These are phyloP conservation scores for Andrena dorsata DNA, from an alignment of 2,888 invertebrate genomes.

Conservation along the genomic window DNA sequence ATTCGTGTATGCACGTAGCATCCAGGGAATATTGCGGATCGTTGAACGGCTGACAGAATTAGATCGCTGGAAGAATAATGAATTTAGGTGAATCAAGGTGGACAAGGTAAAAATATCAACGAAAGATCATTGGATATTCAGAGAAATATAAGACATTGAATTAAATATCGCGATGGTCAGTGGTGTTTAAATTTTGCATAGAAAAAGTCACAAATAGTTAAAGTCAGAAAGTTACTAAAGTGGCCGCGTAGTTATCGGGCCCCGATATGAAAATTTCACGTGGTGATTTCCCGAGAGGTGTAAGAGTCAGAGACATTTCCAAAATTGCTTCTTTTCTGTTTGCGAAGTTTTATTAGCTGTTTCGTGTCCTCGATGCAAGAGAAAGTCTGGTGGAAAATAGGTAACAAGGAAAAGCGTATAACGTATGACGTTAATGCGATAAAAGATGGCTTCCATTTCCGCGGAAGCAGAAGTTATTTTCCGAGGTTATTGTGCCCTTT, in stretches of 20 bases:
- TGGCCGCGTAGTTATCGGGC: no score
- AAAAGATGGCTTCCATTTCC: constrained; percentile 26
- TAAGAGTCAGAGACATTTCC: neutral
- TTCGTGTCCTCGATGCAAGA: neutral
- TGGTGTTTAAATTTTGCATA: neutral
- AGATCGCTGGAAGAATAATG: neutral
- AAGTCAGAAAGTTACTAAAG: neutral
- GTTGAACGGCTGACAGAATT: neutral
- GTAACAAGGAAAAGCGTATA: constrained; percentile 6
- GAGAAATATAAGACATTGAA: neutral
- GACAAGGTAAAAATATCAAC: neutral
- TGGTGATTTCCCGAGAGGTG: neutral
- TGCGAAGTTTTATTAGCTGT: neutral
- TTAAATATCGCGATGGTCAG: neutral
- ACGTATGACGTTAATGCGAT: constrained; percentile 17
- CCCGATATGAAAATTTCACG: neutral
- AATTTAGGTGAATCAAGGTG: neutral
- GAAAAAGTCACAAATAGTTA: neutral
- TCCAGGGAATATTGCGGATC: neutral
- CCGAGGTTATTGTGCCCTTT: constrained; percentile 21
- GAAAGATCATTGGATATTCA: neutral
- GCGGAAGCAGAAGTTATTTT: constrained; percentile 27
- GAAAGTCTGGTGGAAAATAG: neutral
- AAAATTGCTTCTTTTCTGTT: neutral
- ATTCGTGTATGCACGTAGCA: neutral